Base-by-base conservation (phyloP, 2,113 vertebrate species). In the Arothron firmamentum region DNA sequence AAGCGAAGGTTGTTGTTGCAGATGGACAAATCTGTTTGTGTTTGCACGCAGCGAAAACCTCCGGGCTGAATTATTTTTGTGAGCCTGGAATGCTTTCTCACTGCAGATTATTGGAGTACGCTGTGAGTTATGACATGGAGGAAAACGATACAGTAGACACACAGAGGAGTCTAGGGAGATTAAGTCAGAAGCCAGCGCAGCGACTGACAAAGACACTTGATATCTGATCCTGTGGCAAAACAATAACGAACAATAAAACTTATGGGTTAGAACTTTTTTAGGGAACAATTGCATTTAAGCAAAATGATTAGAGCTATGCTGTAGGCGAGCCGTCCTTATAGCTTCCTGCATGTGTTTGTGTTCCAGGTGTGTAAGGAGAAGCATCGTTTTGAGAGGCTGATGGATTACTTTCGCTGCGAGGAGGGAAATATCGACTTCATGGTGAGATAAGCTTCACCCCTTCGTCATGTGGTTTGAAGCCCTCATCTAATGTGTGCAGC, bases 341-440 rank as follows among this genome's bases (percentile, higher is more conserved):
- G 10, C 59, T 38, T 2, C 17, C 59, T 15, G 18, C 19, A 60
- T 0, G 3, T 16, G 18, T 73, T 0, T 57, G 10, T 14, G 6
- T 58, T 77, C 14, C 75, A 99, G 96, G 96, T 99, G 41, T 99
- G 96, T 78, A 95, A 97, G 75, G 96, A 99, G 84, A 91, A 94
- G 70, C 93, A 95, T 65, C 96, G 96, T 52, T 99, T 99, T 23
- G 96, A 99, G 90, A 94, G 95, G 78, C 90, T 99, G 59, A 98
- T 99, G 96, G 96, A 98, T 13, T 96, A 96, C 15, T 99, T 99
- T 88, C 93, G 93, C 57, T 90, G 93, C 1, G 96, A 98, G 80
- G 96, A 99, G 75, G 95, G 93, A 88, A 99, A 95, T 90, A 97
- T 98, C 0, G 96, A 99, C 88, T 99, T 95, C 88, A 96, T 99